These are phyloP conservation scores for Cistogaster globosa DNA, from an alignment of 2,888 invertebrate genomes.

Conservation along the genomic window DNA sequence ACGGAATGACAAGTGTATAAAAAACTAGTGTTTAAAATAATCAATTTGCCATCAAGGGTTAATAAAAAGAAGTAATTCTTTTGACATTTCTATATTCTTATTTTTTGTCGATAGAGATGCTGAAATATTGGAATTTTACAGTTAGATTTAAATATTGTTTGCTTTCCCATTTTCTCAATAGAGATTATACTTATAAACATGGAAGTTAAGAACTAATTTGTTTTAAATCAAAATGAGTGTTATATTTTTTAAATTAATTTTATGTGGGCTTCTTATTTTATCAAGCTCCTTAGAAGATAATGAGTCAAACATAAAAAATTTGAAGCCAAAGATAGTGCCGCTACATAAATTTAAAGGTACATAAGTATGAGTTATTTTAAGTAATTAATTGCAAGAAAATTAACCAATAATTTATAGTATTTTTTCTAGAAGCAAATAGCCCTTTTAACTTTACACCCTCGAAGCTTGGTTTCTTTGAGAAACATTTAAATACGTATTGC, in stretches of 20 bases:
- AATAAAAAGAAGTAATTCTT: too few species aligned
- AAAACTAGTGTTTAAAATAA: too few species aligned
- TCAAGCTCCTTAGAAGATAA: slow-evolving; percentile 2
- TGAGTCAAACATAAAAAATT: not conserved
- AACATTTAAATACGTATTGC: slow-evolving; percentile 87
- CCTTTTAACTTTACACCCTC: slow-evolving; percentile 66
- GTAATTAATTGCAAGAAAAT: too few species aligned
- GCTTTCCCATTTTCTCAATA: too few species aligned
- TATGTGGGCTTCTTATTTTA: slow-evolving; percentile 20
- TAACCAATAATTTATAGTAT: slow-evolving; percentile 2
- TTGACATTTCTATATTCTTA: too few species aligned
- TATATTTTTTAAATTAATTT: slow-evolving; percentile 23
- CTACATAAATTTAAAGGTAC: slow-evolving; percentile 27
- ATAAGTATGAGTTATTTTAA: too few species aligned
- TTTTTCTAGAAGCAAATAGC: slow-evolving; percentile 73
- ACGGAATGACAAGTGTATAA: too few species aligned
- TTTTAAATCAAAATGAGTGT: slow-evolving; percentile 18
- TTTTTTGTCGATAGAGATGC: too few species aligned
- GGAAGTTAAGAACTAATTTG: not conserved
- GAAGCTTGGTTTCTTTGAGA: slow-evolving; percentile 66
- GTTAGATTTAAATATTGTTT: slow-evolving; percentile 16
- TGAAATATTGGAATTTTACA: slow-evolving; percentile 31
- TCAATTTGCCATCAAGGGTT: too few species aligned
- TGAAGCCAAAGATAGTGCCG: not conserved
- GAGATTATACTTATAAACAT: not conserved